Percentiles rank a stretch among this genome's conserved stretches.
These are phyloP conservation scores for Lethrus apterus DNA, from an alignment of 1,140 invertebrate genomes.

Conservation along the genomic window DNA sequence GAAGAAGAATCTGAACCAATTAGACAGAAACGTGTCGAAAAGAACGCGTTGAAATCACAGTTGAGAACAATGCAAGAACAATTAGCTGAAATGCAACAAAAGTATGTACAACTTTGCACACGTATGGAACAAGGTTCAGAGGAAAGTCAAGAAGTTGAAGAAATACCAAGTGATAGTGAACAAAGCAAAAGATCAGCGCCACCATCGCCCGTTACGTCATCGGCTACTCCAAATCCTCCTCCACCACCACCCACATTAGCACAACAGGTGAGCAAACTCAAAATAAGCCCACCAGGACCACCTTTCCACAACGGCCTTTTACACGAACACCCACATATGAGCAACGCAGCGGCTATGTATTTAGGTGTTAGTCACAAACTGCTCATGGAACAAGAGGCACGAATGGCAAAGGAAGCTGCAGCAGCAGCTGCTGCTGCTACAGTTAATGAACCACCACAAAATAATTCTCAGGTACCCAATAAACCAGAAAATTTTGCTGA, in stretches of 20 bases:
- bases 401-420: conserved; percentile 59
- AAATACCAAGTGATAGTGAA: conserved; percentile 61
- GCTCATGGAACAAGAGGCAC: conserved; percentile 66
- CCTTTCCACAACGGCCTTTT: conserved; percentile 43
- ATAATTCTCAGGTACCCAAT: conserved; percentile 42
- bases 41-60: conserved; percentile 76
- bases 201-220: conserved; percentile 51
- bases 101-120: conserved; percentile 78
- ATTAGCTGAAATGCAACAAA: conserved; percentile 82
- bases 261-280: conserved; percentile 65
- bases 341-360: conserved; percentile 67
- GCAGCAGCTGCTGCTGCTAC: conserved; percentile 42
- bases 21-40: conserved; percentile 74
- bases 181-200: conserved; percentile 47
- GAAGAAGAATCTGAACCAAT: conserved; percentile 70
- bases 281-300: conserved; percentile 50
- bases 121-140: conserved; percentile 69
- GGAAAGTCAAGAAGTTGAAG: conserved; percentile 64
- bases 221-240: conserved; percentile 49
- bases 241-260: conserved; percentile 53
- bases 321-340: conserved; percentile 50
- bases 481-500: conserved; percentile 49
- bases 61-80: conserved; percentile 82
- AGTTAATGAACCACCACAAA: conserved; percentile 43
- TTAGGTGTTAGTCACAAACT: conserved; percentile 63